These are phyloP conservation scores for Polydrusus cervinus DNA, from an alignment of 2,888 invertebrate species.

Conservation along the genomic window DNA sequence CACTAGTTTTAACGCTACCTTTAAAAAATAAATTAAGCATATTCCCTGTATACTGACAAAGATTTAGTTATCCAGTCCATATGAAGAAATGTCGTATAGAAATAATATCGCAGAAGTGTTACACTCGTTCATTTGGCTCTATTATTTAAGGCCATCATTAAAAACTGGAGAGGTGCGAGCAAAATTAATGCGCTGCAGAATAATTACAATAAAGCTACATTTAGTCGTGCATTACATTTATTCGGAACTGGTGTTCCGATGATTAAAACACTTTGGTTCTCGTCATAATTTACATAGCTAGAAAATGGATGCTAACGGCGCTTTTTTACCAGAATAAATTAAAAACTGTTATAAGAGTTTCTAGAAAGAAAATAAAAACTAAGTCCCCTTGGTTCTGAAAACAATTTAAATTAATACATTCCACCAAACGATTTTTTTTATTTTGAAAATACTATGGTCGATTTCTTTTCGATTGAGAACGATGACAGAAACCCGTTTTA, in stretches of 20 bases:
- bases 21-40: too few relatives aligned
- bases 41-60: too few relatives aligned
- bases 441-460: too few relatives aligned
- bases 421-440: too few relatives aligned
- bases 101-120: background rate
- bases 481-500: too few relatives aligned
- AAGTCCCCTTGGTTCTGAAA: too few relatives aligned
- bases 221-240: conserved; percentile 31
- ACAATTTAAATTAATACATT: too few relatives aligned
- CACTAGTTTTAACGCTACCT: too few relatives aligned
- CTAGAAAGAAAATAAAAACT: too few relatives aligned
- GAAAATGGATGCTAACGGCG: background rate
- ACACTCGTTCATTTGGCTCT: conserved; percentile 17
- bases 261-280: conserved; percentile 4
- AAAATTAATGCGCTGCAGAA: conserved; percentile 33
- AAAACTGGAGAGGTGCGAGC: conserved; percentile 30
- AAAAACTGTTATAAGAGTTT: too few relatives aligned
- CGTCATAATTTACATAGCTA: background rate
- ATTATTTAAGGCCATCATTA: conserved; percentile 39
- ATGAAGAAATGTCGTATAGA: background rate
- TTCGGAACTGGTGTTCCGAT: conserved; percentile 8
- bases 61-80: too few relatives aligned
- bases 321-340: background rate
- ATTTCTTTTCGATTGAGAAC: too few relatives aligned
- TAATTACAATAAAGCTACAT: conserved; percentile 30